Evolutionary conservation across 2,888 invertebrate species (phyloP).

Genomic region (Patella depressa): DNA sequence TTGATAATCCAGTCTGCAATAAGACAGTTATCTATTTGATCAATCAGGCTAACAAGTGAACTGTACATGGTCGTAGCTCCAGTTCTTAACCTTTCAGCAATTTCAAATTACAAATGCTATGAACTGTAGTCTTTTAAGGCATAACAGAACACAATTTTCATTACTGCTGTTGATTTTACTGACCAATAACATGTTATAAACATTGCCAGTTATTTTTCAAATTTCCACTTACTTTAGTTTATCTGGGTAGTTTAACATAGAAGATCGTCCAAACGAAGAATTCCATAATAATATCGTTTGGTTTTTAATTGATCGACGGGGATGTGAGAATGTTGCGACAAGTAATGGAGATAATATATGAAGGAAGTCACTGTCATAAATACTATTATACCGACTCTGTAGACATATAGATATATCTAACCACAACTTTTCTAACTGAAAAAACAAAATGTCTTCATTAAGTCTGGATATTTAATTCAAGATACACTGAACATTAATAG

Average conservation of each 20-base stretch:
- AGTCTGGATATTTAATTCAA: not conserved
- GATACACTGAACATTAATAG: too few species aligned
- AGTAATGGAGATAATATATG: conserved; percentile 56
- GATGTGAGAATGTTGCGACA: conserved; percentile 57
- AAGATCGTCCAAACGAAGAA: conserved; percentile 57
- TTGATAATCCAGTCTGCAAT: too few species aligned
- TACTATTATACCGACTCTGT: conserved; percentile 54
- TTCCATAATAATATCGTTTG: conserved; percentile 62
- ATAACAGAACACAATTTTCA: too few species aligned
- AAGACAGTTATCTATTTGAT: too few species aligned
- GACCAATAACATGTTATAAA: too few species aligned
- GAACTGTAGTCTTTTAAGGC: too few species aligned
- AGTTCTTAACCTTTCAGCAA: too few species aligned
- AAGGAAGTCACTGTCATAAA: conserved; percentile 62
- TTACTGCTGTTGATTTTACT: too few species aligned
- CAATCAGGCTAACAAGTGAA: too few species aligned
- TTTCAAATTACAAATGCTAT: too few species aligned
- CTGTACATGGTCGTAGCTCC: too few species aligned
- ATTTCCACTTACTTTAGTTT: conserved; percentile 51
- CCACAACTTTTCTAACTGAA: conserved; percentile 66
- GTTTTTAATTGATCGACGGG: conserved; percentile 58
- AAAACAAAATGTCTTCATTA: conserved; percentile 12
- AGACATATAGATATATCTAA: conserved; percentile 56
- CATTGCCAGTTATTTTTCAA: too few species aligned
- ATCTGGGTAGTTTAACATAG: conserved; percentile 58